Conservation (phyloP, 2,797 vertebrate species). For the Melanotaenia nigrans region DNA sequence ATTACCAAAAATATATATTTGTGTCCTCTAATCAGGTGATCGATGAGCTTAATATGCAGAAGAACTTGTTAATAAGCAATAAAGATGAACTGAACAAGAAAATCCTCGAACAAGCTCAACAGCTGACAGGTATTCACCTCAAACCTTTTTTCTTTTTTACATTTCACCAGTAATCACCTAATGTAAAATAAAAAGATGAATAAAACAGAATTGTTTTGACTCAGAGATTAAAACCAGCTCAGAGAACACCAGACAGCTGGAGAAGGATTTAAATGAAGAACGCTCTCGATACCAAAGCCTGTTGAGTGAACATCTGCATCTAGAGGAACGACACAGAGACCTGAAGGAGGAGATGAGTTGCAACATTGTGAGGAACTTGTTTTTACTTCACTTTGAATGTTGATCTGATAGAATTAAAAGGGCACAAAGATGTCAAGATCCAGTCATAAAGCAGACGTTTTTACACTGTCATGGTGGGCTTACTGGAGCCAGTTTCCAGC, state of each 20-base stretch:
- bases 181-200: not conserved
- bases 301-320: slow-evolving; percentile 90
- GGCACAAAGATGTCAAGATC: not conserved
- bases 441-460: slow-evolving; percentile 1
- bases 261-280: slow-evolving; percentile 90
- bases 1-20: not conserved
- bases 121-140: slow-evolving; percentile 85
- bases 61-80: slow-evolving; percentile 86
- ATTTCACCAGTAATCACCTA: not conserved
- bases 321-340: slow-evolving; percentile 91
- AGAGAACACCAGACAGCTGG: slow-evolving; percentile 87
- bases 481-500: not conserved
- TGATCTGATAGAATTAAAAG: slow-evolving; percentile 1
- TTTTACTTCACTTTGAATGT: not conserved
- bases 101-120: slow-evolving; percentile 86
- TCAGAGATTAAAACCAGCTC: slow-evolving; percentile 77
- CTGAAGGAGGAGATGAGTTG: slow-evolving; percentile 89
- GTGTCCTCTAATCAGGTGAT: slow-evolving; percentile 81
- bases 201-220: slow-evolving; percentile 15
- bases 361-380: slow-evolving; percentile 78
- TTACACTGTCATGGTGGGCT: not conserved
- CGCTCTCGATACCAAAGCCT: slow-evolving; percentile 92
- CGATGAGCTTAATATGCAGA: slow-evolving; percentile 90
- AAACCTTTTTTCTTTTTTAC: not conserved
- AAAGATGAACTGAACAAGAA: slow-evolving; percentile 88